Evolutionary conservation across 2,113 vertebrate species (phyloP), one percentile per base, ranked within the genome.

Genomic region (Lathamus discolor): DNA sequence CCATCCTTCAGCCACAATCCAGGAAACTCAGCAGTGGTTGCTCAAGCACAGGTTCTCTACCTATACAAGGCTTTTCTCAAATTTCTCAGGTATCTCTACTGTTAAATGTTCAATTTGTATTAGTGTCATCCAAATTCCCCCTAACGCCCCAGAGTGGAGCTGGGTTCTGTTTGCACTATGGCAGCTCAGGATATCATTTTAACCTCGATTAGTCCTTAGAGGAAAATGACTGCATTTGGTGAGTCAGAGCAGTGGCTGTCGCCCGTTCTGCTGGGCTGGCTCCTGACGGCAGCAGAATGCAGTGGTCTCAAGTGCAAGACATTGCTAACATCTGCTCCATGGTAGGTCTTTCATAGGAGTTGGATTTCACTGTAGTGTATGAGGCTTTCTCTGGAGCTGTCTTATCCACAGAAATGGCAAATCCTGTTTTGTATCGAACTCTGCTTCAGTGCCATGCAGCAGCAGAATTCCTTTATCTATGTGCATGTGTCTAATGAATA

Each of bases 11-110:
- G 98, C 99, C 93, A 99, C 99, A 75, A 99, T 98, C 97, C 98
- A 99, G 97, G 99, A 99, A 95, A 95, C 99, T 37, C 99, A 99
- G 93, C 99, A 99, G 9, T 99, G 99, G 99, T 98, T 99, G 94
- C 97, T 99, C 93, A 99, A 99, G 97, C 98, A 99, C 81, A 98
- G 99, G 80, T 99, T 99, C 94, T 98, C 97, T 95, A 98, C 98
- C 91, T 99, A 99, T 66, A 94, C 98, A 89, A 98, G 99, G 94
- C 98, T 99, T 95, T 99, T 99, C 92, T 98, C 99, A 94, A 99
- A 99, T 97, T 99, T 99, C 98, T 99, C 99, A 99, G 99, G 99
- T 99, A 98, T 37, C 55, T 86, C 57, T 59, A 59, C 33, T 67
- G 25, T 54, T 54, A 55, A 61, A 18, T 16, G 10, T 23, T 74